phyloP scores from a whole-genome alignment of 2,888 invertebrate species.

The Tipula helvola region DNA sequence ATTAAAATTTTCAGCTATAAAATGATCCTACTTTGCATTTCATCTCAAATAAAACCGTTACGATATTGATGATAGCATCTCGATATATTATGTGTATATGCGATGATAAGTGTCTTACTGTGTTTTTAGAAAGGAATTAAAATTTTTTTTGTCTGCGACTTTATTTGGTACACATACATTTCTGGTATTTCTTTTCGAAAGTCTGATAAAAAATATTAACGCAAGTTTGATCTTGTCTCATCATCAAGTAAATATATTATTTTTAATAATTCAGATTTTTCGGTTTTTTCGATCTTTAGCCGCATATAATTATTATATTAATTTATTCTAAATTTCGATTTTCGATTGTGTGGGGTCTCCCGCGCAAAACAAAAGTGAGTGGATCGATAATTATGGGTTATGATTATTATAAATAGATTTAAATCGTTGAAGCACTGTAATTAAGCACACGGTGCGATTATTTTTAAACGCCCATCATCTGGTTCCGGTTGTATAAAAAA shows the following conservation, averaged over 20 bases:
- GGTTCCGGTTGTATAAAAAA: neutral
- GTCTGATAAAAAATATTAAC: neutral
- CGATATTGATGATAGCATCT: neutral
- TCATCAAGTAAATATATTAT: neutral
- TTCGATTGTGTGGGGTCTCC: neutral
- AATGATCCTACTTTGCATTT: neutral
- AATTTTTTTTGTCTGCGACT: neutral
- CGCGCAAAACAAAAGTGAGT: neutral
- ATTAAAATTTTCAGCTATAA: neutral
- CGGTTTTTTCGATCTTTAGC: neutral
- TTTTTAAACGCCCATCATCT: neutral
- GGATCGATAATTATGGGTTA: neutral
- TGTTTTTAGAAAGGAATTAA: neutral
- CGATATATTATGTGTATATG: neutral
- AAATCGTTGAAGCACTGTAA: neutral
- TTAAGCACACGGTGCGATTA: neutral
- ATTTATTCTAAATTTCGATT: neutral
- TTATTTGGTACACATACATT: neutral
- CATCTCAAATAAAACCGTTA: neutral
- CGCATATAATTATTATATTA: neutral
- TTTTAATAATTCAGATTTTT: neutral
- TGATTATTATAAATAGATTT: neutral
- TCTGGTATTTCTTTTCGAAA: neutral
- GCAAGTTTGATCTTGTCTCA: neutral
- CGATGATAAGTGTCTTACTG: neutral